Evolutionary conservation across 92 coral and sea anemone genomes (phyloP).

Genomic region (Epizoanthus fatuus): DNA sequence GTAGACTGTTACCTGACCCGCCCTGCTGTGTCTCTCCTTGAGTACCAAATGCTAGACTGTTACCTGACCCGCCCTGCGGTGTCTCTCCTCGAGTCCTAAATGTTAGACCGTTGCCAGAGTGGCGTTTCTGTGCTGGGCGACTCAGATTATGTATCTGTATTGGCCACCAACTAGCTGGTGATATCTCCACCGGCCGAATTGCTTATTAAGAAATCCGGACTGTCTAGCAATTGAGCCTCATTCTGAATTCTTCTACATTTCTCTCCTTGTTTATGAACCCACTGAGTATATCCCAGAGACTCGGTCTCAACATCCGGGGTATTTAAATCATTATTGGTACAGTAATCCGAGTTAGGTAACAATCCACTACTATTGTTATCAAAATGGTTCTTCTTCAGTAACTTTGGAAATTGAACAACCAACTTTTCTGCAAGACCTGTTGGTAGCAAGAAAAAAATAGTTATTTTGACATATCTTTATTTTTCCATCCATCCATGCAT

Average conservation of each 20-base stretch:
- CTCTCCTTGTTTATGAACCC: slow-evolving; percentile 85
- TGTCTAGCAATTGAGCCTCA: neutral
- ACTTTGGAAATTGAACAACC: neutral
- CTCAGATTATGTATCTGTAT: too few species aligned
- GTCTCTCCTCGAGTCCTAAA: too few species aligned
- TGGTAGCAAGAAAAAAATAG: neutral
- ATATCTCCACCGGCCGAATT: neutral
- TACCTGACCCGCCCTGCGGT: too few species aligned
- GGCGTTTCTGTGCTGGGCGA: too few species aligned
- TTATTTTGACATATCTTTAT: neutral
- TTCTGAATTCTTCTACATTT: slow-evolving; percentile 56
- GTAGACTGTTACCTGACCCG: too few species aligned
- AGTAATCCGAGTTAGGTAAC: too few species aligned
- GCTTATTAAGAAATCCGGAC: neutral
- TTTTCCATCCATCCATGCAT: neutral
- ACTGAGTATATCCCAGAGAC: slow-evolving; percentile 75
- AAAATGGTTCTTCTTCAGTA: neutral
- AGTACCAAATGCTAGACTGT: too few species aligned
- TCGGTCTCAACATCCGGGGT: slow-evolving; percentile 18
- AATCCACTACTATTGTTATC: too few species aligned
- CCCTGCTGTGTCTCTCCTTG: too few species aligned
- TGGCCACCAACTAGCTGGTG: too few species aligned
- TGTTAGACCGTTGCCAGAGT: too few species aligned
- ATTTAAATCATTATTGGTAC: neutral
- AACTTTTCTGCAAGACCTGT: neutral